Evolutionary conservation across 2,113 vertebrate species (phyloP), one percentile per base, ranked within the genome.

Genomic region (Paraplagusia blochii): DNA sequence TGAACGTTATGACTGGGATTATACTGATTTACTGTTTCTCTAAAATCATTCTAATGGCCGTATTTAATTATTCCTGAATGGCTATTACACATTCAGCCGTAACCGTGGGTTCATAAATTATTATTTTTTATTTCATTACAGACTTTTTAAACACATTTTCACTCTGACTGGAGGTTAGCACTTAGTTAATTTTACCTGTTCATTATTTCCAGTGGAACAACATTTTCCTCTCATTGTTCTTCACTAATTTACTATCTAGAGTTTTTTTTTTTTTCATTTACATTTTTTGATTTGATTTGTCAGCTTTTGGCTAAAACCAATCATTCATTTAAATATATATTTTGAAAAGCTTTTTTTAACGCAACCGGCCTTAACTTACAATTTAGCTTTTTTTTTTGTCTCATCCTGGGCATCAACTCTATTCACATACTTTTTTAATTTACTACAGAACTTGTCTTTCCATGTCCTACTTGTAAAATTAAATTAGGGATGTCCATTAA

Each of bases 71-170:
- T 71, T 55, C 53, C 34, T 65, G 65, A 85, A 83, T 69, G 71
- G 51, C 53, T 70, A 79, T 65, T 75, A 71, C 36, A 60, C 71
- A 79, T 85, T 76, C 64, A 76, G 69, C 55, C 58, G 5, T 44
- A 48, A 58, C 16, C 13, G 56, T 50, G 63, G 52, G 53, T 60
- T 69, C 43, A 68, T 81, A 69, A 63, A 58, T 29, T 80, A 76
- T 76, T 59, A 70, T 73, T 83, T 58, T 58, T 77, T 76, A 81
- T 80, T 82, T 86, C 58, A 88, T 86, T 84, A 79, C 74, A 55
- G 53, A 66, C 79, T 84, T 86, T 77, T 79, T 44, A 76, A 72
- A 61, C 64, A 75, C 68, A 82, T 77, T 82, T 80, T 82, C 61
- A 56, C 39, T 15, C 34, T 62, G 63, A 77, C 85, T 81, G 76